Evolutionary conservation across 2,888 invertebrate species (phyloP).

Genomic region (Synanthedon myopaeformis): DNA sequence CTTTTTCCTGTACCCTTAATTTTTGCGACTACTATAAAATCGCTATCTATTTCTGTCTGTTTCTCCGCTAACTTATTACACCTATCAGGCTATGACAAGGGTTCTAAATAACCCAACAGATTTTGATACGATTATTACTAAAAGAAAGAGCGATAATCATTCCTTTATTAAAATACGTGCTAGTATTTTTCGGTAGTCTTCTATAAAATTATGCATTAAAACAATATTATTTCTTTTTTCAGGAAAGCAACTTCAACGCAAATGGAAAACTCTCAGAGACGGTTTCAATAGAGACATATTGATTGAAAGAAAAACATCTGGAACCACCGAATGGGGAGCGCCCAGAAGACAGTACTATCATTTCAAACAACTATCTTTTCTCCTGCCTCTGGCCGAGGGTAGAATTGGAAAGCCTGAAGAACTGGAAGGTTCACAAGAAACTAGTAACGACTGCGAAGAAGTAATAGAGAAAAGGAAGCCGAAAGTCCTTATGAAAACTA

Average conservation of each 20-base stretch:
- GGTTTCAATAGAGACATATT: neutral
- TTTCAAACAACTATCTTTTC: neutral
- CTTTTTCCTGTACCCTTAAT: too few relatives aligned
- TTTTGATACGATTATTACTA: too few relatives aligned
- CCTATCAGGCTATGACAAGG: too few relatives aligned
- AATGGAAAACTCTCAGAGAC: neutral
- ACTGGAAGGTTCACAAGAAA: neutral
- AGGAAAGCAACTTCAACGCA: neutral
- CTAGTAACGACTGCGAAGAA: neutral
- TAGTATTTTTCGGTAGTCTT: too few relatives aligned
- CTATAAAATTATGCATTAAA: too few relatives aligned
- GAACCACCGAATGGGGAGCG: neutral
- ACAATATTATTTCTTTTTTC: neutral
- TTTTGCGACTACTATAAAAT: too few relatives aligned
- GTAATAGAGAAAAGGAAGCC: neutral
- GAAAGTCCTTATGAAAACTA: neutral
- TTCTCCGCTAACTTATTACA: too few relatives aligned
- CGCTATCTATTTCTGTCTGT: too few relatives aligned
- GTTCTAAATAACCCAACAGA: too few relatives aligned
- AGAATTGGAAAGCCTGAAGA: neutral
- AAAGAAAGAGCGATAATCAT: too few relatives aligned
- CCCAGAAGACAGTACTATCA: neutral
- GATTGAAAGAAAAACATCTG: neutral
- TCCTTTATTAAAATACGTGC: too few relatives aligned
- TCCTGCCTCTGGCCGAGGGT: neutral